Evolutionary conservation across 2,113 vertebrate genomes (phyloP), one percentile per base, ranked within the genome.

Genomic region (Aepyceros melampus): DNA sequence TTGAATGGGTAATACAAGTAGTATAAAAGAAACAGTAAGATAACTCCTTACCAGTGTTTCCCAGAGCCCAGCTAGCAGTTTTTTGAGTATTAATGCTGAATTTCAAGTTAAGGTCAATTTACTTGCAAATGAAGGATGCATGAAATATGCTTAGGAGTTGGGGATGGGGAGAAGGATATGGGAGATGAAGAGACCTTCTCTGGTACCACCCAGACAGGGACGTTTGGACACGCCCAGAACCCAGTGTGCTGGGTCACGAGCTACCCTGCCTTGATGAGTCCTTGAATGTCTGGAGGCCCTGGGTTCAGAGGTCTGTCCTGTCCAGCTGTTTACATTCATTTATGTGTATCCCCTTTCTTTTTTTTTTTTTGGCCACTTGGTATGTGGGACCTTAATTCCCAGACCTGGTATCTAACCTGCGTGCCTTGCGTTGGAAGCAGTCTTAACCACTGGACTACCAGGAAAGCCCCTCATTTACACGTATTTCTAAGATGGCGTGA

Each of bases 1-100:
- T 43, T 49, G 33, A 95, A 74, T 87, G 62, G 43, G 60, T 95
- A 95, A 93, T 29, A 86, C 45, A 95, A 96, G 81, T 43, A 53
- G 5, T 55, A 7, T 12, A 92, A 49, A 82, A 71, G 27, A 23
- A 96, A 95, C 5, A 31, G 49, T 71, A 64, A 84, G 27, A 51
- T 33, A 16, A 90, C 21, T 81, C 51, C 49, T 31, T 3, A 31
- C 25, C 56, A 82, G 33, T 62, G 23, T 47, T 89, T 94, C 79
- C 27, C 7, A 82, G 78, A 43, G 31, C 23, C 56, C 27, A 36
- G 45, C 74, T 79, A 81, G 45, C 84, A 47, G 29, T 47, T 94
- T 88, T 49, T 88, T 67, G 8, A 53, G 27, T 27, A 43, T 27
- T 58, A 87, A 91, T 6, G 29, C 53, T 95, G 55, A 56, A 83